Percentiles rank a stretch among this genome's conserved stretches.
Conservation (phyloP, 2,113 vertebrate genomes). For the Platysternon megacephalum region DNA sequence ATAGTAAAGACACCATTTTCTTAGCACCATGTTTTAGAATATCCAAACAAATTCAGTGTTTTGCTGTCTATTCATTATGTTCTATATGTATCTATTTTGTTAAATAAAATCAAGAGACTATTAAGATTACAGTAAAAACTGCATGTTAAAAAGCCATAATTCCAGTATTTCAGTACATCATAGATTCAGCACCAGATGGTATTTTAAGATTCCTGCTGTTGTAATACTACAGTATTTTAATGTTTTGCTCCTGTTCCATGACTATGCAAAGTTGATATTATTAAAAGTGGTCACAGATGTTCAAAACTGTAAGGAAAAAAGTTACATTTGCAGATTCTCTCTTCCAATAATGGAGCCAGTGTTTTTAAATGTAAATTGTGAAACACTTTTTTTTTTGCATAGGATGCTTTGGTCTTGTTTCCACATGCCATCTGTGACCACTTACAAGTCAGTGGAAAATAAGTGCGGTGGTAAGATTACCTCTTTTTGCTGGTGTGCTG, state of each 20-base stretch:
- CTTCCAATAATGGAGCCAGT: conserved; percentile 72
- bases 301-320: conserved; percentile 56
- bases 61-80: conserved; percentile 70
- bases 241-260: conserved; percentile 80
- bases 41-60: conserved; percentile 89
- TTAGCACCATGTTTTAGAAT: conserved; percentile 90
- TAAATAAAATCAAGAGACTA: conserved; percentile 81
- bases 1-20: conserved; percentile 83
- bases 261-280: conserved; percentile 79
- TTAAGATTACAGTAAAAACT: conserved; percentile 82
- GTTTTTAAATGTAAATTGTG: conserved; percentile 69
- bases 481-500: conserved; percentile 76
- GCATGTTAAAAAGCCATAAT: conserved; percentile 84
- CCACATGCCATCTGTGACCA: conserved; percentile 67
- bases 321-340: conserved; percentile 68
- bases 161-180: conserved; percentile 89
- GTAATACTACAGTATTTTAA: conserved; percentile 76
- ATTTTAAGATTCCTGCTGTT: conserved; percentile 80
- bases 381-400: conserved; percentile 76
- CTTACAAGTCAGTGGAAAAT: conserved; percentile 65
- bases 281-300: conserved; percentile 82
- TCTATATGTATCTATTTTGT: conserved; percentile 76
- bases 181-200: conserved; percentile 92
- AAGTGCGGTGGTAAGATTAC: conserved; percentile 62
- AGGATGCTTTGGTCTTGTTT: conserved; percentile 81